phyloP scores from a whole-genome alignment of 2,888 invertebrate genomes.

The Fragum fragum region DNA sequence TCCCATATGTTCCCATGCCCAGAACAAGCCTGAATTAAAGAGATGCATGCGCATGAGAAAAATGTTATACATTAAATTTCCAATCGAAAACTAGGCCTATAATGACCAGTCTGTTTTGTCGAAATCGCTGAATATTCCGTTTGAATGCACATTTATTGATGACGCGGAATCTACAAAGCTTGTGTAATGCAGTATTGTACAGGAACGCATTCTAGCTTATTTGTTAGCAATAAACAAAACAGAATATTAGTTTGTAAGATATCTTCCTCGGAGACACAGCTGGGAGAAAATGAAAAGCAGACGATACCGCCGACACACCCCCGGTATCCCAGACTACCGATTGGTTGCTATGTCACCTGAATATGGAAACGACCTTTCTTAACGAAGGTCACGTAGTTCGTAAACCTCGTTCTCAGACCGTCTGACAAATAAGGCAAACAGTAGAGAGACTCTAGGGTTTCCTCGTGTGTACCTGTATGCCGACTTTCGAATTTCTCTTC shows the following conservation, averaged over 20 bases:
- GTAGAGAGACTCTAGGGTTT: constrained; percentile 61
- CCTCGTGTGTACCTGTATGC: constrained; percentile 34
- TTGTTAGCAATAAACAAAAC: constrained; percentile 34
- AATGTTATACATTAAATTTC: too few relatives aligned
- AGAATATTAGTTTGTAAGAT: constrained; percentile 20
- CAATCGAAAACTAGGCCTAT: too few relatives aligned
- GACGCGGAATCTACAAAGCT: not conserved
- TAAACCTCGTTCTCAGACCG: constrained; percentile 49
- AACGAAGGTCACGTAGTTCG: constrained; percentile 64
- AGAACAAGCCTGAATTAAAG: too few relatives aligned
- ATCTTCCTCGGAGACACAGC: constrained; percentile 2
- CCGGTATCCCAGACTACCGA: constrained; percentile 22
- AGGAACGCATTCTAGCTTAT: constrained; percentile 13
- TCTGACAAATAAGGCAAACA: constrained; percentile 65
- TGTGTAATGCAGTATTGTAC: constrained; percentile 11
- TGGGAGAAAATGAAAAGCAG: constrained; percentile 16
- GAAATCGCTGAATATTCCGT: too few relatives aligned
- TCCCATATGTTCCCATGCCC: too few relatives aligned
- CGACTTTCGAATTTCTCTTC: constrained; percentile 13
- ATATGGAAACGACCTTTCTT: constrained; percentile 67
- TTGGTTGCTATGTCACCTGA: constrained; percentile 57
- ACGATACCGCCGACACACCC: constrained; percentile 3
- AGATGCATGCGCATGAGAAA: too few relatives aligned
- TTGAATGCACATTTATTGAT: too few relatives aligned
- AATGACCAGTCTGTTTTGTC: too few relatives aligned